phyloP scores from a whole-genome alignment of 2,888 invertebrate genomes.

The Timandra comae region DNA sequence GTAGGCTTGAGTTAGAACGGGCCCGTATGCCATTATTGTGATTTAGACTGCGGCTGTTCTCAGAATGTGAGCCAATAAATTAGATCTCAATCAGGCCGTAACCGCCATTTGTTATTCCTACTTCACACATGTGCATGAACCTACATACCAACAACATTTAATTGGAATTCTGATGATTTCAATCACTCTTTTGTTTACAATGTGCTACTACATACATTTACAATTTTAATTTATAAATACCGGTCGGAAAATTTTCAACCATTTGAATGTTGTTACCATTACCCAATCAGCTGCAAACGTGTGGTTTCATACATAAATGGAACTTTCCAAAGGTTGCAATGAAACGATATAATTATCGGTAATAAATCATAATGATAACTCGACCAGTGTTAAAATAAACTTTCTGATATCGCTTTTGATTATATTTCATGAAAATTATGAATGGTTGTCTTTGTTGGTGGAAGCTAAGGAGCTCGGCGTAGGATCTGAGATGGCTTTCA shows the following conservation, averaged over 20 bases:
- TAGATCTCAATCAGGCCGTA: conserved; percentile 69
- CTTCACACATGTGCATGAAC: conserved; percentile 31
- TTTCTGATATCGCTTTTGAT: too few species aligned
- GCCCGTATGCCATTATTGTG: conserved; percentile 62
- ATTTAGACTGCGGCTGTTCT: conserved; percentile 61
- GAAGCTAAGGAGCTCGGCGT: conserved; percentile 29
- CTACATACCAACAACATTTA: neutral
- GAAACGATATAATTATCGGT: too few species aligned
- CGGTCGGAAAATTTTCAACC: too few species aligned
- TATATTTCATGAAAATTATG: conserved; percentile 41
- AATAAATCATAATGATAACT: too few species aligned
- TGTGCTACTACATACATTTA: too few species aligned
- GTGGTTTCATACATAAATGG: too few species aligned
- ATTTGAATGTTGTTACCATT: too few species aligned
- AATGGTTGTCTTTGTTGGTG: conserved; percentile 33
- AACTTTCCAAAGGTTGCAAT: too few species aligned
- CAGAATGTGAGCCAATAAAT: conserved; percentile 69
- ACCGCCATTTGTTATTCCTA: conserved; percentile 61
- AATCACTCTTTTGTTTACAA: too few species aligned
- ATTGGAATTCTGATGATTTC: conserved; percentile 4
- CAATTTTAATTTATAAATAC: too few species aligned
- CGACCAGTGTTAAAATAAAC: too few species aligned
- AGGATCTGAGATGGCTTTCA: conserved; percentile 42
- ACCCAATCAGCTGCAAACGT: too few species aligned
- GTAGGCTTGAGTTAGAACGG: conserved; percentile 43